A percentile compares a stretch with the other conserved stretches of the same genome.
Evolutionary conservation across 1,140 invertebrate species (phyloP).

Genomic region (Spodoptera litura): DNA sequence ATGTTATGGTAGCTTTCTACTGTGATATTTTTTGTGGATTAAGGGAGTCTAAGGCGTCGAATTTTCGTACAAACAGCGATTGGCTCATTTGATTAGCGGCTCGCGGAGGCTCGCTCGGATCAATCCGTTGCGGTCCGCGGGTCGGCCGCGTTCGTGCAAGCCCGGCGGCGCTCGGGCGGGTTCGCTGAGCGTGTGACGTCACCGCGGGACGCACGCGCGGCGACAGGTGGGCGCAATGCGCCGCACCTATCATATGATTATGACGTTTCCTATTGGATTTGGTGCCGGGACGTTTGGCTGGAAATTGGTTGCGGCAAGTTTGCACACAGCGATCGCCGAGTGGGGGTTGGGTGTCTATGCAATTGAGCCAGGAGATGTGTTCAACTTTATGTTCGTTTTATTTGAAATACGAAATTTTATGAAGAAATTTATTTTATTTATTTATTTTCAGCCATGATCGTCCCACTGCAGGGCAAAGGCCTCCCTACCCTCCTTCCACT

Average conservation of each 20-base stretch:
- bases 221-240: constrained; percentile 84
- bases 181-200: constrained; percentile 53
- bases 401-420: neutral
- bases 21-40: neutral
- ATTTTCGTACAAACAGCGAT: constrained; percentile 49
- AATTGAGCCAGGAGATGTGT: constrained; percentile 49
- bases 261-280: constrained; percentile 80
- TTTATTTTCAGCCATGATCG: no score
- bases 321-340: constrained; percentile 53
- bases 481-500: no score
- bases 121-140: constrained; percentile 68
- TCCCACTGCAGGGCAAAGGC: no score
- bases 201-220: constrained; percentile 79
- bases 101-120: constrained; percentile 67
- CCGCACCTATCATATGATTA: constrained; percentile 83
- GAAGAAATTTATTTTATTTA: no score
- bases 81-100: constrained; percentile 65
- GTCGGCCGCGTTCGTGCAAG: constrained; percentile 56
- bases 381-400: constrained; percentile 43
- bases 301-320: constrained; percentile 70
- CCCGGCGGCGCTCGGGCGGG: constrained; percentile 61
- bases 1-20: neutral
- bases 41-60: constrained; percentile 8
- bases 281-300: constrained; percentile 60
- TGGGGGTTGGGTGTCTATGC: constrained; percentile 39